Evolutionary conservation across 2,113 vertebrate species (phyloP).

Genomic region (Erinaceus europaeus): DNA sequence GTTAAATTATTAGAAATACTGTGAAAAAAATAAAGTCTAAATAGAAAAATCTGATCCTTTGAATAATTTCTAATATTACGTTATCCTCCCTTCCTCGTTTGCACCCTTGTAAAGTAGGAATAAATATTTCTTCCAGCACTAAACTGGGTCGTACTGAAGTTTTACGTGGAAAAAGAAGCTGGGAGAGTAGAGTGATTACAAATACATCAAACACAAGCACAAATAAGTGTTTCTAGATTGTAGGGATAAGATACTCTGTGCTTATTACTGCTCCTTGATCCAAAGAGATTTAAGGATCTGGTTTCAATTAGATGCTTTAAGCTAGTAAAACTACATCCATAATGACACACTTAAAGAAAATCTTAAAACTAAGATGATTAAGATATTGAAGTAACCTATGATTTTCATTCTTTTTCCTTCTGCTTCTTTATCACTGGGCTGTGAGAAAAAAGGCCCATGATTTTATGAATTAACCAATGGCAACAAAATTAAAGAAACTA

Average conservation of each 20-base stretch:
- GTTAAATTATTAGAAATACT: too few relatives aligned
- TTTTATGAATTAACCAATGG: conserved; percentile 80
- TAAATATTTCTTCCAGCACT: conserved; percentile 47
- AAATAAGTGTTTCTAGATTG: conserved; percentile 78
- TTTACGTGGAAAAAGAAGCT: conserved; percentile 75
- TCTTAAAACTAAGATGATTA: conserved; percentile 83
- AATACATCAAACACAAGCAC: conserved; percentile 68
- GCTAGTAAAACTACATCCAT: conserved; percentile 83
- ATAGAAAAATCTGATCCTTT: not conserved
- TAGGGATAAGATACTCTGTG: conserved; percentile 82
- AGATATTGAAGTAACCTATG: conserved; percentile 76
- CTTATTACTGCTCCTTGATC: conserved; percentile 83
- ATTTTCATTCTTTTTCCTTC: conserved; percentile 61
- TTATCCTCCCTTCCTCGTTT: conserved; percentile 33
- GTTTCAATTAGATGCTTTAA: conserved; percentile 88
- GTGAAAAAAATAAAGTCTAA: not conserved
- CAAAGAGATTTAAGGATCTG: conserved; percentile 86
- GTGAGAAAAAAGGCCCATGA: conserved; percentile 65
- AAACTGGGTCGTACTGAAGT: conserved; percentile 69
- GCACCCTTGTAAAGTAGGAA: conserved; percentile 48
- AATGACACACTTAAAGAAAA: conserved; percentile 84
- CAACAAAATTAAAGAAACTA: conserved; percentile 80
- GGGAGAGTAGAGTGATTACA: conserved; percentile 75
- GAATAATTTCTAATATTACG: conserved; percentile 47
- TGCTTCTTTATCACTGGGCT: conserved; percentile 31